Base-by-base conservation (phyloP, 2,113 vertebrate species). In the Meriones unguiculatus region DNA sequence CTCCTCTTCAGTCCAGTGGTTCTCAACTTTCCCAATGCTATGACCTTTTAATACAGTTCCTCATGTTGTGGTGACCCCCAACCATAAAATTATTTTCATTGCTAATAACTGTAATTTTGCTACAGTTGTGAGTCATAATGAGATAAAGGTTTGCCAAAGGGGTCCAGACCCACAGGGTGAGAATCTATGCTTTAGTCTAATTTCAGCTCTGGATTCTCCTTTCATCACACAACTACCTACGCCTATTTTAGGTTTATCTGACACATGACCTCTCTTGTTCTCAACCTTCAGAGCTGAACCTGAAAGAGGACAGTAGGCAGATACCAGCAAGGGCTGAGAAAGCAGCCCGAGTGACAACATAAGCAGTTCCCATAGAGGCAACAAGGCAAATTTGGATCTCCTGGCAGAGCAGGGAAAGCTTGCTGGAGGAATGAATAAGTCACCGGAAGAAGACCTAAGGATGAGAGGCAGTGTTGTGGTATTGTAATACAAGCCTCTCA, bases 291-390 rank as follows among this genome's bases (percentile, higher is more conserved):
- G 25, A 64, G n/a, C 82, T 72, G 82, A 46, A n/a, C 14, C 52
- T 5, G 20, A 89, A 89, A 84, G 18, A 46, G 20, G 38, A 25
- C 1, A 2, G 22, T n/a, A 38, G 41, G 57, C 59, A 11, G 64
- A 28, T 64, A n/a, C 88, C 93, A 38, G 64, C 0, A 18, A 7
- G 35, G 38, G 35, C 12, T 50, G 9, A 41, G 30, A 46, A 17
- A 14, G 5, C 1, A 50, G 41, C 38, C 25, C 5, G 17, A 2
- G 1, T 3, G 11, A 67, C 0, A 4, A 30, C 2, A 2, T 2
- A 4, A 22, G 22, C 0, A 18, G 20, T 20, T 41, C 25, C 41
- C 11, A 46, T 70, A 59, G 77, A 57, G 24, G 35, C 22, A 1
- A 25, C 1, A 1, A 28, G 18, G 7, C 38, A 25, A n/a, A 64